Conservation (phyloP, 2,113 vertebrate genomes). For the Haemorhous mexicanus region DNA sequence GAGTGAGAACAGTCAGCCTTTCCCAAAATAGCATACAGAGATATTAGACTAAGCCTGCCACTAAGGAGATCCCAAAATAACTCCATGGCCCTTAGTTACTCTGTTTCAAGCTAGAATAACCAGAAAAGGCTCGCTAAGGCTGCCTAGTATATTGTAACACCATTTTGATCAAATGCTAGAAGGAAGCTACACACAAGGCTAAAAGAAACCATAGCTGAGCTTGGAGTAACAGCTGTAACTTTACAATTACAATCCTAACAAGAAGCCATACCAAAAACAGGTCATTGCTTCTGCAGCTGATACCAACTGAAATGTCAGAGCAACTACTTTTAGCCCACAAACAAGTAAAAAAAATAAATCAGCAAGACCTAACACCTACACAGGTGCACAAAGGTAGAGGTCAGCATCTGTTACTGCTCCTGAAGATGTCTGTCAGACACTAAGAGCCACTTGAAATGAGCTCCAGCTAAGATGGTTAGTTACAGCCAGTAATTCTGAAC, state of each 20-base stretch:
- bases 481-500: neutral
- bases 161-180: neutral
- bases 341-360: neutral
- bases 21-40: constrained; percentile 38
- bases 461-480: neutral
- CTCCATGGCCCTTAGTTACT: neutral
- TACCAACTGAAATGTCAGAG: neutral
- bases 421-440: neutral
- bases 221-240: neutral
- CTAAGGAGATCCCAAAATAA: constrained; percentile 47
- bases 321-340: neutral
- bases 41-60: constrained; percentile 12
- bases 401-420: neutral
- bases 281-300: neutral
- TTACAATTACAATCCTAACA: neutral
- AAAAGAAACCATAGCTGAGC: neutral
- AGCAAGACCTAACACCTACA: neutral
- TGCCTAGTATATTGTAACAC: neutral
- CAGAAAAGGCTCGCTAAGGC: neutral
- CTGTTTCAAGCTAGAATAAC: constrained; percentile 4
- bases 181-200: neutral
- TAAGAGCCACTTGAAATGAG: neutral
- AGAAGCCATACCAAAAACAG: neutral
- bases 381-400: neutral
- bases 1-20: constrained; percentile 1